These are phyloP conservation scores for Myotis findleyi DNA, from an alignment of 2,797 vertebrate species.

Conservation along the genomic window DNA sequence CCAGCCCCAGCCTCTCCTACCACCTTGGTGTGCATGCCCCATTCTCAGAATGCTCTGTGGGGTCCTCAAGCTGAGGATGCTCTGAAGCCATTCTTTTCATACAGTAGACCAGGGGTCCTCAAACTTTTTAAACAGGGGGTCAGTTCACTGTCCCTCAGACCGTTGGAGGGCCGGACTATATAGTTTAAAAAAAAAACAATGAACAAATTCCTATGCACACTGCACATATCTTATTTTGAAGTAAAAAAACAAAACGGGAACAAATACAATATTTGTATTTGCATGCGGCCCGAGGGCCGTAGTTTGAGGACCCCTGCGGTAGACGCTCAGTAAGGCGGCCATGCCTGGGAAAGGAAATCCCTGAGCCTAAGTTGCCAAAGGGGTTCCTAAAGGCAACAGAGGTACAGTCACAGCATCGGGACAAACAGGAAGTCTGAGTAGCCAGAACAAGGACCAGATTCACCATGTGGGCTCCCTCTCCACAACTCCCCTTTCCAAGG, in stretches of 20 bases:
- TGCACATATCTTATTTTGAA: too few relatives aligned
- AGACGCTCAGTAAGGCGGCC: not conserved
- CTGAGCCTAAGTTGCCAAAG: not conserved
- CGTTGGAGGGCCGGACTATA: too few relatives aligned
- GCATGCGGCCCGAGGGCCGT: too few relatives aligned
- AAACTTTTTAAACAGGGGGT: too few relatives aligned
- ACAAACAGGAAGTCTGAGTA: not conserved
- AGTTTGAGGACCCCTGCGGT: not conserved
- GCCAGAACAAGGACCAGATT: not conserved
- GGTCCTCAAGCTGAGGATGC: not conserved
- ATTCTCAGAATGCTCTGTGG: conserved; percentile 26
- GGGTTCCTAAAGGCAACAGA: conserved; percentile 2
- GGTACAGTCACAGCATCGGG: not conserved
- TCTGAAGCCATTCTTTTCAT: conserved; percentile 38
- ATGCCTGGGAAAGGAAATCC: conserved; percentile 15
- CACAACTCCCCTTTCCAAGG: conserved; percentile 10
- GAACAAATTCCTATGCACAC: too few relatives aligned
- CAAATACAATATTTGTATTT: too few relatives aligned
- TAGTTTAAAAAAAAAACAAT: too few relatives aligned
- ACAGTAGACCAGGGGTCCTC: too few relatives aligned
- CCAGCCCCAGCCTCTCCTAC: not conserved
- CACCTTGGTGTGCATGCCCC: not conserved
- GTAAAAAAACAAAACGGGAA: too few relatives aligned
- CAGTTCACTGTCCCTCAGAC: too few relatives aligned
- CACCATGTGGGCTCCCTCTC: not conserved